Evolutionary conservation across 2,888 invertebrate species (phyloP).

Genomic region (Steinernema hermaphroditum): DNA sequence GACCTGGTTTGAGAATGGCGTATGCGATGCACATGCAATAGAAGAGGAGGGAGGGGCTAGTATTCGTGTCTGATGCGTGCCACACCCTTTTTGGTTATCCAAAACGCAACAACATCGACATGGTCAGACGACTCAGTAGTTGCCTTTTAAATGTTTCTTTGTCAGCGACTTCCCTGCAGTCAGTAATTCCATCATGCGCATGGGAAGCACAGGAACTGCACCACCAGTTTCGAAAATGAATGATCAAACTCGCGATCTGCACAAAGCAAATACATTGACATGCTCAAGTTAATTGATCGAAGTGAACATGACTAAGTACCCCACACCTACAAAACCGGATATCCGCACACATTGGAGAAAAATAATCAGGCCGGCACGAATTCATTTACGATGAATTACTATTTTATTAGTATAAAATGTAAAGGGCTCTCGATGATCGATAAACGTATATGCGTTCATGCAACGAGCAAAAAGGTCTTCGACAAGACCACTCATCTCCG

Average conservation of each 20-base stretch:
- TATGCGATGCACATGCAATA: conserved; percentile 26
- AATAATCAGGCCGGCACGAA: background rate
- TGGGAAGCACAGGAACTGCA: no score
- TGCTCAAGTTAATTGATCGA: no score
- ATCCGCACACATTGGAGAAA: background rate
- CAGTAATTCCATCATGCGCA: no score
- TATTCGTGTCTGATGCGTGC: conserved; percentile 17
- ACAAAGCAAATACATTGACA: no score
- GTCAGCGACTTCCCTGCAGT: no score
- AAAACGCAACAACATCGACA: conserved; percentile 24
- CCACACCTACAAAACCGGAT: background rate
- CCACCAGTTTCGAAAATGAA: no score
- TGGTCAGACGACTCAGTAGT: conserved; percentile 2
- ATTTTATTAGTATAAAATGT: background rate
- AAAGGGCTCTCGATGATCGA: background rate
- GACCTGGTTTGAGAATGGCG: conserved; percentile 29
- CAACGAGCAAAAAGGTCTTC: conserved; percentile 6
- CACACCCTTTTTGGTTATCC: conserved; percentile 30
- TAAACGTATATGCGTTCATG: conserved; percentile 21
- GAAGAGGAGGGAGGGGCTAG: conserved; percentile 21
- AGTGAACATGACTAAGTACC: no score
- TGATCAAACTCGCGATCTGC: no score
- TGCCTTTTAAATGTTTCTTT: no score
- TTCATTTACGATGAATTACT: background rate
- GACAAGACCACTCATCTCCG: conserved; percentile 13